Evolutionary conservation across 1,140 invertebrate species (phyloP), one percentile per base, ranked within the genome.

Genomic region (Halyomorpha halys): DNA sequence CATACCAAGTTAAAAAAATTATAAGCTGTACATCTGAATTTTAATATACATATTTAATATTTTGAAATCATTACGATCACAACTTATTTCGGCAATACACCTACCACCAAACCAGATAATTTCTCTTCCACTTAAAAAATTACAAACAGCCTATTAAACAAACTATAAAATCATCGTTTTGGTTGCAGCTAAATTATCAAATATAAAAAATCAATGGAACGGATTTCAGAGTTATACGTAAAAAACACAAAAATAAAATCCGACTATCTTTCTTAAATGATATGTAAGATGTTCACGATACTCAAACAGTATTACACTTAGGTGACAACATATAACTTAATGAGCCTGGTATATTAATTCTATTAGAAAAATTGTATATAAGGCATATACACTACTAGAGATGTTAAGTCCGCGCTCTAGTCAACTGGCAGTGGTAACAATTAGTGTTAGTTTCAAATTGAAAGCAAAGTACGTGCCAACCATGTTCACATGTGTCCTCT

Each of bases 401-500:
- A 56, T 56, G 15, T 56, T 23, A 23, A 56, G 23, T 56, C 53
- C 23, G 53, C 53, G 23, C 53, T 49, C 47, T 56, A 56, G 18
- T 56, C 53, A 56, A 63, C 27, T 66, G 44, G 61, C 56, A 66
- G 61, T 66, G 56, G 39, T 64, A 45, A 64, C 53, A 62, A 60
- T 60, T n/a, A 54, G 54, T 59, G 60, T 62, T 59, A 63, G 59
- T 63, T 63, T 66, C 44, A 59, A 59, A 66, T 30, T 63, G 51
- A 62, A 66, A 66, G 65, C 62, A 63, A 19, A 63, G 34, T 49
- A 66, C 54, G 54, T 63, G 53, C 53, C 34, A 60, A 60, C 59
- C 59, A 44, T 39, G n/a, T 60, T 60, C 16, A 44, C 34, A 44
- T n/a, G 18, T 6, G 2, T 60, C 34, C 16, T 60, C 21, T 39